Conservation (phyloP, 1,140 invertebrate genomes). For the Reticulitermes speratus region DNA sequence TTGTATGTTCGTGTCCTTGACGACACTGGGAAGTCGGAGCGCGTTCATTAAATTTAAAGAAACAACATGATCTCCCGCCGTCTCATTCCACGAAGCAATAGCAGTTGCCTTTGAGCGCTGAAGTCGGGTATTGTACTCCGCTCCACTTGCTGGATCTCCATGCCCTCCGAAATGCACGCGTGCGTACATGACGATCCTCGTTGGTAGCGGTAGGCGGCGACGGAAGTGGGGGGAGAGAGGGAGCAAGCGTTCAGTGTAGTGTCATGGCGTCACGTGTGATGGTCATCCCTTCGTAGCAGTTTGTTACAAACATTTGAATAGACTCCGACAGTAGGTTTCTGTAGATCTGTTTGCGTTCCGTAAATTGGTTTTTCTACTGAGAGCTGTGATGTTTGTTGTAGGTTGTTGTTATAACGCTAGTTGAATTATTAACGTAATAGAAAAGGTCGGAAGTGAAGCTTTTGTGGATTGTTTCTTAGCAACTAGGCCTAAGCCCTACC, state of each 20-base stretch:
- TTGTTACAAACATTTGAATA: neutral
- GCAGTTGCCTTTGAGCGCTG: too few species aligned
- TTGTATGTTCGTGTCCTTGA: too few species aligned
- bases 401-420: neutral
- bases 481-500: constrained; percentile 22
- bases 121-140: neutral
- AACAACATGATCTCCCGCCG: too few species aligned
- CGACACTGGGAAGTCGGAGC: too few species aligned
- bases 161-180: neutral
- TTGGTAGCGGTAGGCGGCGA: neutral
- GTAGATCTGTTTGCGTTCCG: neutral
- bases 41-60: too few species aligned
- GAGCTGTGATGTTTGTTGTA: neutral
- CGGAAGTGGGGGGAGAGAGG: neutral
- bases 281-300: constrained; percentile 13
- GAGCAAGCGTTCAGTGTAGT: constrained; percentile 23
- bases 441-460: neutral
- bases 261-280: constrained; percentile 31
- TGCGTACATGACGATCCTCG: neutral
- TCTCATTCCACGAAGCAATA: too few species aligned
- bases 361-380: neutral
- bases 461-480: constrained; percentile 23
- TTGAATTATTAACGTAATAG: neutral
- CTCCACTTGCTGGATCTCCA: neutral
- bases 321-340: neutral